These are phyloP conservation scores for Cephus cinctus DNA, from an alignment of 1,140 invertebrate species.

Conservation along the genomic window DNA sequence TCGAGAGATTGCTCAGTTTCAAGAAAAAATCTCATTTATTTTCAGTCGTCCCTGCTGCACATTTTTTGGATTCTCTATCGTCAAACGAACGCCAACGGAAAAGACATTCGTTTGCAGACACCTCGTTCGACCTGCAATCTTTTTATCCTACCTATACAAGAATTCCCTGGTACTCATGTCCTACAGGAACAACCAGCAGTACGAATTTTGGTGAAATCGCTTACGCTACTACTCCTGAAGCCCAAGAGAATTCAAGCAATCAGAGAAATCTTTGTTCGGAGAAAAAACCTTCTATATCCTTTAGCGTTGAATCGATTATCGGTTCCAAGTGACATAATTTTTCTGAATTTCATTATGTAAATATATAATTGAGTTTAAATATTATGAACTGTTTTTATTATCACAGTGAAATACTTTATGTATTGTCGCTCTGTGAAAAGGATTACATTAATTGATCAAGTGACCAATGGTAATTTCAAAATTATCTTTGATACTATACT, in stretches of 20 bases:
- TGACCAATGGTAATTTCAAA: neutral
- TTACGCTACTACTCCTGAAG: too few relatives aligned
- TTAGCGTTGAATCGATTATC: slow-evolving; percentile 52
- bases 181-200: too few relatives aligned
- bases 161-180: slow-evolving; percentile 29
- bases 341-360: neutral
- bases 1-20: too few relatives aligned
- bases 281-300: slow-evolving; percentile 44
- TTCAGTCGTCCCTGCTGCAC: slow-evolving; percentile 17
- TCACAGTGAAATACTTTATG: slow-evolving; percentile 7
- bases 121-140: slow-evolving; percentile 9
- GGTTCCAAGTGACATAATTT: slow-evolving; percentile 37
- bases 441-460: neutral
- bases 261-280: too few relatives aligned
- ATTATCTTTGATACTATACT: slow-evolving; percentile 4
- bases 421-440: slow-evolving; percentile 1
- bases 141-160: slow-evolving; percentile 24
- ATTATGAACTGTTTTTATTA: neutral
- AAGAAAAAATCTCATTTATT: slow-evolving; percentile 12
- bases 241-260: too few relatives aligned
- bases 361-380: slow-evolving; percentile 1
- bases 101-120: slow-evolving; percentile 1
- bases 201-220: too few relatives aligned
- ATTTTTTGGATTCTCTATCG: slow-evolving; percentile 15
- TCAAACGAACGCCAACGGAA: slow-evolving; percentile 14